Evolutionary conservation across 1,140 invertebrate genomes (phyloP).

Genomic region (Papilio helenus): DNA sequence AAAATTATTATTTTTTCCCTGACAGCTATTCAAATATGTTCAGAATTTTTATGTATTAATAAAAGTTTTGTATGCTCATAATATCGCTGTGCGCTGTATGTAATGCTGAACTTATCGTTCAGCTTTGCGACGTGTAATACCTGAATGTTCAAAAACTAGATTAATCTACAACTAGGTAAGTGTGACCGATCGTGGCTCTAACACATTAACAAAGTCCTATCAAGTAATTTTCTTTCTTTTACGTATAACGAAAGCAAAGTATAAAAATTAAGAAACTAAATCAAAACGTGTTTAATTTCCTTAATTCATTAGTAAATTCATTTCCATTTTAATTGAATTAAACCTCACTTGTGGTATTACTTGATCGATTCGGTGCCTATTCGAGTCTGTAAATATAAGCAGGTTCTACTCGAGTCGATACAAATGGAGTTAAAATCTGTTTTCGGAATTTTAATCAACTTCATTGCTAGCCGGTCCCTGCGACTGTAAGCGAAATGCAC

Average conservation of each 20-base stretch:
- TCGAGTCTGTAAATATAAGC: conserved; percentile 22
- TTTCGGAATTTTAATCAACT: conserved; percentile 50
- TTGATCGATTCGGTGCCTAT: not conserved
- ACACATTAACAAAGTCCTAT: not conserved
- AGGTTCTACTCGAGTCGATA: conserved; percentile 8
- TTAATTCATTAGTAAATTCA: conserved; percentile 20
- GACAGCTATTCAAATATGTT: conserved; percentile 45
- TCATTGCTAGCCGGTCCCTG: conserved; percentile 38
- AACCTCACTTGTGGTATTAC: not conserved
- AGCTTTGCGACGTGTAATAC: no score
- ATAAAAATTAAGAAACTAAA: conserved; percentile 6
- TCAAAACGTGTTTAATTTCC: not conserved
- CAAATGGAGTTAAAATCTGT: conserved; percentile 43
- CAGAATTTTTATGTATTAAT: not conserved
- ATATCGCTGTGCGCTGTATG: not conserved
- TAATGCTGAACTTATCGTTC: not conserved
- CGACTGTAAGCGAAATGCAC: conserved; percentile 41
- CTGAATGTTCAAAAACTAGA: no score
- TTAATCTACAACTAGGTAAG: not conserved
- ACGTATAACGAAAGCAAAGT: not conserved
- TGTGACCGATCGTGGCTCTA: not conserved
- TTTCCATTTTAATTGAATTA: conserved; percentile 11
- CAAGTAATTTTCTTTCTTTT: not conserved
- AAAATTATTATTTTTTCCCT: conserved; percentile 52
- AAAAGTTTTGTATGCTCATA: not conserved